Conservation (phyloP, 2,888 invertebrate species). For the Prenolepis imparis region DNA sequence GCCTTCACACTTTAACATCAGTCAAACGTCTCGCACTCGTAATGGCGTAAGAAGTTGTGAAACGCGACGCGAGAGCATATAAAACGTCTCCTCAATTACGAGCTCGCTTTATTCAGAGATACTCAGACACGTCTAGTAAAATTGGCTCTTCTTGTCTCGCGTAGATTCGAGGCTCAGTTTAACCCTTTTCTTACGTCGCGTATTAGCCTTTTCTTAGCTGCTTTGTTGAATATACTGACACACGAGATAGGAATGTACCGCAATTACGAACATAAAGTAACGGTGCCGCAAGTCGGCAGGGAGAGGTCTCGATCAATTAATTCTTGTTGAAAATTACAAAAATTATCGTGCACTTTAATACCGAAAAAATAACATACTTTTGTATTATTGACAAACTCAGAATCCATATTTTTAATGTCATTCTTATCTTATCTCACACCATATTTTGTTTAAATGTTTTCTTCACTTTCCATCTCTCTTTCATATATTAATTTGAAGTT, state of each 20-base stretch:
- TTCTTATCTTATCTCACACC: not conserved
- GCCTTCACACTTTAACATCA: not conserved
- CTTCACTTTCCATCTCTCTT: not conserved
- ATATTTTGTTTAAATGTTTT: not conserved
- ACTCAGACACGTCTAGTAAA: conserved; percentile 43
- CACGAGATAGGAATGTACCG: conserved; percentile 31
- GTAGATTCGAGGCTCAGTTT: conserved; percentile 38
- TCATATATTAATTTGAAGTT: not conserved
- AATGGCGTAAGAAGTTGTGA: conserved; percentile 51
- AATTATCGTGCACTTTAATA: not conserved
- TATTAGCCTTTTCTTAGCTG: conserved; percentile 9
- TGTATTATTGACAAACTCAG: not conserved
- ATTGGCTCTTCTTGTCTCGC: conserved; percentile 52
- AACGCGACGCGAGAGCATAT: conserved; percentile 47
- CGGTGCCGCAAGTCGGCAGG: not conserved
- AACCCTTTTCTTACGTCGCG: conserved; percentile 32
- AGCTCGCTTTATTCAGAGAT: conserved; percentile 48
- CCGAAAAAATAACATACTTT: not conserved
- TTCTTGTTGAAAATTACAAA: not conserved
- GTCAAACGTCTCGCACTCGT: conserved; percentile 31
- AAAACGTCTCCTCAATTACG: conserved; percentile 52
- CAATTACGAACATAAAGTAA: conserved; percentile 35
- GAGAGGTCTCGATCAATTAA: conserved; percentile 24
- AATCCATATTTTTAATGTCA: not conserved
- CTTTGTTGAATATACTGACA: conserved; percentile 40